Base-by-base conservation (phyloP, 1,140 invertebrate species). In the Probaryconus sp. region DNA sequence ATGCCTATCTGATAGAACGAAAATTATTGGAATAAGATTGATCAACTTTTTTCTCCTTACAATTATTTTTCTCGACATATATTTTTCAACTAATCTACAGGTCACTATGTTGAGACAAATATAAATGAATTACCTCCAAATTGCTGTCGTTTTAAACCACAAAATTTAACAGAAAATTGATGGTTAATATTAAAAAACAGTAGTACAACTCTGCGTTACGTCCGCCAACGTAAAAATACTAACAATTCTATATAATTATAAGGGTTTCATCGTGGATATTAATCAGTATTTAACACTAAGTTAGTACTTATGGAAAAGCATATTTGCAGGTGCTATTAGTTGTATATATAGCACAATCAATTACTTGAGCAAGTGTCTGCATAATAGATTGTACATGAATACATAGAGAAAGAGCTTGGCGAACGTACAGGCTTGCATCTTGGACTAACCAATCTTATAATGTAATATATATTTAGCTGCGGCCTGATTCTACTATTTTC, bases 21-120 rank as follows among this genome's bases (percentile, higher is more conserved):
- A 81, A 85, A 84, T 71, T 83, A 86, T 87, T 83, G 79, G 64
- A 77, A 38, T 24, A 30, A 43, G 14, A 47, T 16, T 55, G 18
- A 14, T 40, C 18, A 5, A 53, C 10, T 13, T 3, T 35, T 35
- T 4, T 24, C 3, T 24, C n/a, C 28, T 2, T n/a, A 9, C 7
- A 30, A 30, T 30, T 9, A 30, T 2, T 20, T 17, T 20, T 20
- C 5, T 20, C 3, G 14, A 13, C 1, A 42, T 45, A 31, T 7
- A 31, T 31, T 31, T 31, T 31, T 5, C n/a, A 5, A 31, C n/a
- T 31, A 5, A 31, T 10, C 21, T n/a, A 30, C 28, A 30, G 10
- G 2, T 30, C 6, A 9, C 3, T 30, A n/a, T n/a, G n/a, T n/a
- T n/a, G n/a, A n/a, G n/a, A n/a, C n/a, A n/a, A n/a, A n/a, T n/a